A percentile compares a stretch with the other conserved stretches of the same genome.
phyloP scores from a whole-genome alignment of 2,113 vertebrate species.

The Rhynchopsitta pachyrhyncha region DNA sequence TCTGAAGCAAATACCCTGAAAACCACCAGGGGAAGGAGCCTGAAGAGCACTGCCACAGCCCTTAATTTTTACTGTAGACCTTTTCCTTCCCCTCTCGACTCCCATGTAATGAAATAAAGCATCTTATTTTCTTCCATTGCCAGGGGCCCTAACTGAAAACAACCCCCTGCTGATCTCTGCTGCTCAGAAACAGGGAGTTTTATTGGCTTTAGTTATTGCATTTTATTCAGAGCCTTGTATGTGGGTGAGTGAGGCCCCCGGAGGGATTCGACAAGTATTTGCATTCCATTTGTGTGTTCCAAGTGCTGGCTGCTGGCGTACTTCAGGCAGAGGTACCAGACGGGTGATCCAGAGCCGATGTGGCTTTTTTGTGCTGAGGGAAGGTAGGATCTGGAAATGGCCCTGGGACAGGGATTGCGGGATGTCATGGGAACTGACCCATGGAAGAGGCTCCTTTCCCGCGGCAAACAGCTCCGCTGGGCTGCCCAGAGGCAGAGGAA shows the following conservation, averaged over 20 bases:
- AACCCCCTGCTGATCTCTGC: conserved; percentile 57
- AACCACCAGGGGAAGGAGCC: not conserved
- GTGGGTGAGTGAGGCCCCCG: conserved; percentile 54
- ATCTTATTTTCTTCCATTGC: conserved; percentile 64
- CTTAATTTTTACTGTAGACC: conserved; percentile 41
- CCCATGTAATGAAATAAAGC: conserved; percentile 55
- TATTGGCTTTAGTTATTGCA: conserved; percentile 70
- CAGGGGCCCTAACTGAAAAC: conserved; percentile 56
- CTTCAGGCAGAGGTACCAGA: not conserved
- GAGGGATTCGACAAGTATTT: conserved; percentile 35
- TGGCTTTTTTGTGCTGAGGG: not conserved
- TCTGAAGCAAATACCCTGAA: conserved; percentile 6
- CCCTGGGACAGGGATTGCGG: not conserved
- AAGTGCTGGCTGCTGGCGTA: conserved; percentile 18
- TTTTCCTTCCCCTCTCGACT: conserved; percentile 25
- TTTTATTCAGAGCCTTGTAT: conserved; percentile 63
- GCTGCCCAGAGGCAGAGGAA: not conserved
- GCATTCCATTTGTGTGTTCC: conserved; percentile 49
- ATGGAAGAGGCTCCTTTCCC: accelerated
- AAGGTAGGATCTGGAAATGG: not conserved
- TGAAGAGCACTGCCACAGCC: not conserved
- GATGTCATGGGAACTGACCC: not conserved
- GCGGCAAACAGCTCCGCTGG: accelerated
- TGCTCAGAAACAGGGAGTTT: conserved; percentile 58
- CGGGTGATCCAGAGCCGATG: not conserved